phyloP scores from a whole-genome alignment of 1,140 invertebrate species.

The Drosophila serrata region DNA sequence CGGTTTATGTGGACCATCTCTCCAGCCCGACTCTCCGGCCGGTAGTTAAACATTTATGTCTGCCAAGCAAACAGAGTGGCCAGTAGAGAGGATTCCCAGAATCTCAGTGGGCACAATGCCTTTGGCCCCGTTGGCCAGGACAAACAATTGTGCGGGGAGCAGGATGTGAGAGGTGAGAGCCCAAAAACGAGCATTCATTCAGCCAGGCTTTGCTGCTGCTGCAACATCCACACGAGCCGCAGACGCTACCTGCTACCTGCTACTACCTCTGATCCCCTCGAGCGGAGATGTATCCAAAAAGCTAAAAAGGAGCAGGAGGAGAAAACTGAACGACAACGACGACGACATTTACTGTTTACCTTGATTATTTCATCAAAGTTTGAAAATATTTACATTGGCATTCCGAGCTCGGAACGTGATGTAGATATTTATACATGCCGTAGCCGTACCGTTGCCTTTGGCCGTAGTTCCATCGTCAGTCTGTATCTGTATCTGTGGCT shows the following conservation, averaged over 20 bases:
- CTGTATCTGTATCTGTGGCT: constrained; percentile 27
- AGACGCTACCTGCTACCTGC: constrained; percentile 14
- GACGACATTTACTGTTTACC: constrained; percentile 82
- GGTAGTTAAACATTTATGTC: constrained; percentile 77
- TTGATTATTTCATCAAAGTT: constrained; percentile 84
- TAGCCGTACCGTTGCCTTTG: constrained; percentile 28
- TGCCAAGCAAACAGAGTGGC: constrained; percentile 68
- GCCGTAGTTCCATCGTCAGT: constrained; percentile 24
- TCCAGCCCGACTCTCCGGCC: constrained; percentile 1
- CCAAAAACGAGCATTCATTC: constrained; percentile 49
- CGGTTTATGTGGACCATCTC: constrained; percentile 4
- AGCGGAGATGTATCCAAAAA: constrained; percentile 17
- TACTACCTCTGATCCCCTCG: neutral
- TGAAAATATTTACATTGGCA: constrained; percentile 84
- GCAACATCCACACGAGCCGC: constrained; percentile 58
- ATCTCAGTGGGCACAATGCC: constrained; percentile 8
- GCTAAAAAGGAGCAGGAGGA: constrained; percentile 11
- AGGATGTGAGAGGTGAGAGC: constrained; percentile 3
- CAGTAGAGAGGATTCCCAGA: constrained; percentile 1
- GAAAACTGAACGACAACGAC: constrained; percentile 35
- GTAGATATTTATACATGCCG: constrained; percentile 81
- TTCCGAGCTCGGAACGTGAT: constrained; percentile 81
- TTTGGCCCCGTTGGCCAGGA: constrained; percentile 20
- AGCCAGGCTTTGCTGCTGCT: constrained; percentile 9
- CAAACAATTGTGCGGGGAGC: constrained; percentile 42